Conservation (phyloP, 2,888 invertebrate species). For the Cataglyphis livida region DNA sequence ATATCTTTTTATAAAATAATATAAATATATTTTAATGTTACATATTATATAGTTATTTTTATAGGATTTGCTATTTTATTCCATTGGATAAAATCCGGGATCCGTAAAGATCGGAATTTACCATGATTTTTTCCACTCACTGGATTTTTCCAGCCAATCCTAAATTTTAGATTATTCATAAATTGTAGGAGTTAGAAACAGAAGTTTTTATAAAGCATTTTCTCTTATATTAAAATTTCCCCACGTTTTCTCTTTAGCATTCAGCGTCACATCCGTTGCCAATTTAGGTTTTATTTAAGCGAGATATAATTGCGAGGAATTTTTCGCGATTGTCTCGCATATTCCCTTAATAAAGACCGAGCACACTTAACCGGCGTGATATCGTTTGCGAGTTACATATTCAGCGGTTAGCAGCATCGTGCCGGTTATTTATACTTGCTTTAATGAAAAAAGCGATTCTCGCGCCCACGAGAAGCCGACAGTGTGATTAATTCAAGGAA, state of each 20-base stretch:
- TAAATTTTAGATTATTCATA: background rate
- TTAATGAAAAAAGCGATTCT: slow-evolving; percentile 41
- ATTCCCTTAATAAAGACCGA: slow-evolving; percentile 11
- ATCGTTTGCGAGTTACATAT: slow-evolving; percentile 27
- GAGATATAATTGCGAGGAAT: slow-evolving; percentile 20
- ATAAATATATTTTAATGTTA: too few species aligned
- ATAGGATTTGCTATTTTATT: too few species aligned
- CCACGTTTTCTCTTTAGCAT: background rate
- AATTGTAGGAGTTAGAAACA: background rate
- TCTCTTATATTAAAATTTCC: background rate
- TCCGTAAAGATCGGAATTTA: too few species aligned
- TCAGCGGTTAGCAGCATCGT: background rate
- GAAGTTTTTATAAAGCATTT: background rate
- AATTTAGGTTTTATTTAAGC: slow-evolving; percentile 19
- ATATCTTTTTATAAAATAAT: too few species aligned
- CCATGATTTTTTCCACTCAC: too few species aligned
- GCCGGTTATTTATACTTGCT: slow-evolving; percentile 21
- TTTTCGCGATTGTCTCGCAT: background rate
- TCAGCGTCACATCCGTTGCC: slow-evolving; percentile 29
- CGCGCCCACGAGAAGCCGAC: slow-evolving; percentile 20
- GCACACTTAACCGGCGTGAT: background rate
- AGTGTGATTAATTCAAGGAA: slow-evolving; percentile 45
- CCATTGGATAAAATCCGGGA: too few species aligned
- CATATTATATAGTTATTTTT: too few species aligned
- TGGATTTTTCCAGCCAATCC: too few species aligned